phyloP scores from a whole-genome alignment of 2,888 invertebrate genomes.

The Caenorhabditis sp. region DNA sequence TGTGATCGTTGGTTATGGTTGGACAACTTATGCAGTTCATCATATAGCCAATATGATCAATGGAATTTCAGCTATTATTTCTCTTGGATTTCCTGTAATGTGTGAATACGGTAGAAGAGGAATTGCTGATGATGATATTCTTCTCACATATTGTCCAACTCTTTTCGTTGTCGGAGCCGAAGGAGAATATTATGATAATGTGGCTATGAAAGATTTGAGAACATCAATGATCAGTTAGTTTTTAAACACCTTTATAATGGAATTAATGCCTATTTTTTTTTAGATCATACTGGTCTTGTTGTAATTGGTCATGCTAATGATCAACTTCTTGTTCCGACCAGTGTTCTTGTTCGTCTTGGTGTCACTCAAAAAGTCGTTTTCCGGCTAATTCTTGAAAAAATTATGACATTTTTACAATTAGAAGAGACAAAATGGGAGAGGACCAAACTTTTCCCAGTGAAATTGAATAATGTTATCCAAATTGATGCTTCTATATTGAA shows the following conservation, averaged over 20 bases:
- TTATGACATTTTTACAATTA: conserved; percentile 54
- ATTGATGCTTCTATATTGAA: conserved; percentile 27
- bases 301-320: conserved; percentile 57
- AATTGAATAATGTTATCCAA: conserved; percentile 43
- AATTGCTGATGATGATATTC: conserved; percentile 64
- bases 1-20: conserved; percentile 63
- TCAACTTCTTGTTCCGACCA: conserved; percentile 49
- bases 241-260: not conserved
- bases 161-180: conserved; percentile 62
- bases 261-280: conserved; percentile 17
- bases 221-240: conserved; percentile 53
- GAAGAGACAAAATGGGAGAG: conserved; percentile 23
- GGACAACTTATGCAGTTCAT: conserved; percentile 53
- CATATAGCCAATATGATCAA: conserved; percentile 45
- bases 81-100: conserved; percentile 61
- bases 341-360: conserved; percentile 42
- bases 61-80: conserved; percentile 60
- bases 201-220: conserved; percentile 50
- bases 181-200: conserved; percentile 46
- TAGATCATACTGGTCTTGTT: conserved; percentile 53
- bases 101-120: conserved; percentile 54
- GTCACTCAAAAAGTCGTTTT: conserved; percentile 56
- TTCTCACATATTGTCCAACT: conserved; percentile 63
- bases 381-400: conserved; percentile 56
- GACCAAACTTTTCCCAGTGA: conserved; percentile 26